Conservation (phyloP, 2,797 vertebrate species). For the Poeciliopsis infans region DNA sequence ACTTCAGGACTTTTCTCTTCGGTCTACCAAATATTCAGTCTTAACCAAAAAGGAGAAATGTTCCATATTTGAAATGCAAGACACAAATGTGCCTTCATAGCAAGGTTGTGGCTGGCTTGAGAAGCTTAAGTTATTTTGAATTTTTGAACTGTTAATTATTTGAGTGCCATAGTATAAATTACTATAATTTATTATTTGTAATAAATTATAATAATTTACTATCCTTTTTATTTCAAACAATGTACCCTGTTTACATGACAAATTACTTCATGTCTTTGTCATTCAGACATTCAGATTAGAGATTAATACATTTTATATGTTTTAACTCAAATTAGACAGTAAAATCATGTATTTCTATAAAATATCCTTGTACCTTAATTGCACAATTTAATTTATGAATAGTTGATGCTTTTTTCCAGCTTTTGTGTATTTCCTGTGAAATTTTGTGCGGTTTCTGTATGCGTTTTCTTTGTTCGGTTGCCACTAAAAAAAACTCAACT, state of each 20-base stretch:
- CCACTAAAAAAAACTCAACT: background rate
- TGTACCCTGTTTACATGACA: constrained; percentile 1
- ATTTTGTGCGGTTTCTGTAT: background rate
- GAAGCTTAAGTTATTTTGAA: background rate
- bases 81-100: constrained; percentile 64
- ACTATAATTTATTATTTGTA: no score
- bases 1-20: constrained; percentile 36
- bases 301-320: background rate
- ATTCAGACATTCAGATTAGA: background rate
- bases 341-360: background rate
- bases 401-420: background rate
- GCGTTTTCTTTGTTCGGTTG: constrained; percentile 4
- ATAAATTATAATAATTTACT: background rate
- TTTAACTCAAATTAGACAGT: background rate
- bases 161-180: no score
- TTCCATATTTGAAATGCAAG: constrained; percentile 23
- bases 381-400: background rate
- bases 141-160: background rate
- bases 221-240: background rate
- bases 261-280: background rate
- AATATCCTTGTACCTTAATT: background rate
- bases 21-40: background rate
- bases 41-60: background rate
- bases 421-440: background rate
- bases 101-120: background rate